These are phyloP conservation scores for Sesia bembeciformis DNA, from an alignment of 2,888 invertebrate genomes.

Conservation along the genomic window DNA sequence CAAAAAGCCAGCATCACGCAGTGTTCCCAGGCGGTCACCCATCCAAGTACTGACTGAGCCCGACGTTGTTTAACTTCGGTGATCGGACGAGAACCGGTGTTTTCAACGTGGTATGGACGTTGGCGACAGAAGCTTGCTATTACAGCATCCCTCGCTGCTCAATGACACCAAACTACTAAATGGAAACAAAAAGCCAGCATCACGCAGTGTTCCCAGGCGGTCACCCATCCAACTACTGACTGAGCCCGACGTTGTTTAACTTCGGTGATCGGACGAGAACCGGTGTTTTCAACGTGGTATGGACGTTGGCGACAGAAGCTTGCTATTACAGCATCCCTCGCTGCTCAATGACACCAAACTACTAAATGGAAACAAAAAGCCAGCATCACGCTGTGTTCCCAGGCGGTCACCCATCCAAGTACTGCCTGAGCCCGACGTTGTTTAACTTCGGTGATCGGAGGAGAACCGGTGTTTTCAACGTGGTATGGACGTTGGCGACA, in stretches of 20 bases:
- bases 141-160: too few species aligned
- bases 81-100: constrained; percentile 24
- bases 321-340: too few species aligned
- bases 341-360: too few species aligned
- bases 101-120: constrained; percentile 20
- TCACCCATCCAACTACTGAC: constrained; percentile 23
- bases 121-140: too few species aligned
- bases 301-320: constrained; percentile 19
- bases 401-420: constrained; percentile 24
- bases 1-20: constrained; percentile 18
- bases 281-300: constrained; percentile 21
- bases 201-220: constrained; percentile 23
- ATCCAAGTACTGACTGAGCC: constrained; percentile 22
- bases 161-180: too few species aligned
- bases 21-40: constrained; percentile 24
- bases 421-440: too few species aligned
- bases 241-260: constrained; percentile 22
- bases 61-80: constrained; percentile 23
- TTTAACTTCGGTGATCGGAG: too few species aligned
- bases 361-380: too few species aligned
- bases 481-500: too few species aligned
- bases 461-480: too few species aligned
- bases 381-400: constrained; percentile 19
- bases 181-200: constrained; percentile 17
- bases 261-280: constrained; percentile 24